Evolutionary conservation across 2,113 vertebrate species (phyloP), one percentile per base, ranked within the genome.

Genomic region (Tringa solitaria): DNA sequence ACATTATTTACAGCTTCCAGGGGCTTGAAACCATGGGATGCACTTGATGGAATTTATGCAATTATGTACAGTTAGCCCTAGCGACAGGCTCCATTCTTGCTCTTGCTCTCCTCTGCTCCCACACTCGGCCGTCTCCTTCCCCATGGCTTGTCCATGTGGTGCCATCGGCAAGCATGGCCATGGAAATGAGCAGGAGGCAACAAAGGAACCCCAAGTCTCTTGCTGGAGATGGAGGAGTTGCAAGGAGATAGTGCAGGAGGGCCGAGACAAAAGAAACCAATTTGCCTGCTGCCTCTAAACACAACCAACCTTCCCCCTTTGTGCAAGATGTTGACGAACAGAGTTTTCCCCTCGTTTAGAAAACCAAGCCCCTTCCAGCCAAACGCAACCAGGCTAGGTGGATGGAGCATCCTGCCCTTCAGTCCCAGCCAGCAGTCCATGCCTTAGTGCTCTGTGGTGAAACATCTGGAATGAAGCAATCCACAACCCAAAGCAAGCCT

Each of bases 1-100:
- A 3, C 37, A 45, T 96, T 96, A 97, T 97, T 97, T 96, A 97
- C 91, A 95, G 95, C 92, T 97, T 97, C 89, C 77, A 95, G 84
- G 61, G 50, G 61, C 84, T 92, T 56, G 89, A 93, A 96, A 95
- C 96, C 96, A 92, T 73, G 95, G 93, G 90, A 95, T 95, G 90
- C 77, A 41, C 92, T 93, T 57, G 89, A 83, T 85, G 93, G 96
- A 97, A 97, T 97, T 83, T n/a, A 65, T 65, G 89, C 90, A 93
- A 95, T 96, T 96, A 96, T 2, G 0, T 72, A 59, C 54, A 96
- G 86, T 27, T 84, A 84, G 93, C 54, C 63, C 81, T 41, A 43
- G 84, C 3, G 59, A 85, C 90, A 88, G 56, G 70, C 77, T 70
- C 79, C 32, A 20, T 84, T 85, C 81, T 69, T 46, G 88, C 54